A percentile compares a stretch with the other conserved stretches of the same genome.
phyloP scores from a whole-genome alignment of 37 sponge, comb jelly and placozoan genomes.

The Crambe crambe region DNA sequence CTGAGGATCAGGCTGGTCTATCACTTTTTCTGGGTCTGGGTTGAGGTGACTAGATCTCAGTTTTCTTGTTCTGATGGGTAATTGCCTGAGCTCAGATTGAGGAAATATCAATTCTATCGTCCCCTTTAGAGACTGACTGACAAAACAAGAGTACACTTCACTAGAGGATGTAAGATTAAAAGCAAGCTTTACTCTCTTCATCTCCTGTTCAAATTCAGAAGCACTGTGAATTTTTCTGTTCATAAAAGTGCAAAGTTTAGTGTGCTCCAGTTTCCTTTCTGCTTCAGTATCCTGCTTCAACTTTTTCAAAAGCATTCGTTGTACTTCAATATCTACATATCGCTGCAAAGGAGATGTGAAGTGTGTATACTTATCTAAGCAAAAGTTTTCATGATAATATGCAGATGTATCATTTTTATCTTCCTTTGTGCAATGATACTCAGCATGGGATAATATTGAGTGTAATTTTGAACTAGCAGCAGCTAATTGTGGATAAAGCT shows the following conservation, averaged over 20 bases:
- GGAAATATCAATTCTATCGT: constrained; percentile 16
- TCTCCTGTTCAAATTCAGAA: constrained; percentile 38
- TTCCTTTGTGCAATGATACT: constrained; percentile 37
- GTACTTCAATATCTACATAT: constrained; percentile 63
- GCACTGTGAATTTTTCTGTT: constrained; percentile 26
- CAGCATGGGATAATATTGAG: constrained; percentile 9
- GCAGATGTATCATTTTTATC: constrained; percentile 8
- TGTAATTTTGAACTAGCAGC: not conserved
- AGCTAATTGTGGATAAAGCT: constrained; percentile 53
- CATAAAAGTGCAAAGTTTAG: constrained; percentile 16
- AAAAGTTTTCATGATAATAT: constrained; percentile 40
- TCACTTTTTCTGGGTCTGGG: not conserved
- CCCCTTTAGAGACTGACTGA: not conserved
- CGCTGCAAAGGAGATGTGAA: constrained; percentile 74
- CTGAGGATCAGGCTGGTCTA: not conserved
- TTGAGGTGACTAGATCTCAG: not conserved
- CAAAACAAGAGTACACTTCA: constrained; percentile 13
- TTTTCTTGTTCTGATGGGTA: constrained; percentile 1
- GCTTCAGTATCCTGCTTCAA: not conserved
- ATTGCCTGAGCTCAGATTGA: not conserved
- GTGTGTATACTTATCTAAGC: constrained; percentile 53
- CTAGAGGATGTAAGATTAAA: constrained; percentile 16
- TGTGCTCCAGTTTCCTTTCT: not conserved
- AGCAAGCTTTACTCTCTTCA: constrained; percentile 14
- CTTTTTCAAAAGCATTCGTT: constrained; percentile 26